Evolutionary conservation across 2,888 invertebrate species (phyloP).

Genomic region (Pristionchus japonicus): DNA sequence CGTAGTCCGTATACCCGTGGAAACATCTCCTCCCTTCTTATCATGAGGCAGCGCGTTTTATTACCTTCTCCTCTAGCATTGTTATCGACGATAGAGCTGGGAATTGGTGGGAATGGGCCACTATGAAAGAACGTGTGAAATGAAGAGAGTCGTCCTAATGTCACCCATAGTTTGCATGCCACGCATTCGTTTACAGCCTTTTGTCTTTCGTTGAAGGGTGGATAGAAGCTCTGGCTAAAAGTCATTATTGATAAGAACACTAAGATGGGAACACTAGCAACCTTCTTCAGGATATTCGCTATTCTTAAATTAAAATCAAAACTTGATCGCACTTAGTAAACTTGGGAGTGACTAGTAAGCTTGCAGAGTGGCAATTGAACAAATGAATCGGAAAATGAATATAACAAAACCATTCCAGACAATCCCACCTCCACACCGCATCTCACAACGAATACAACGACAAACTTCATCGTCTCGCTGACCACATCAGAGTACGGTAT

Average conservation of each 20-base stretch:
- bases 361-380: too few relatives aligned
- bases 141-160: not conserved
- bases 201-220: not conserved
- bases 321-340: too few relatives aligned
- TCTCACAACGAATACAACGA: not conserved
- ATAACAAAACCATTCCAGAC: not conserved
- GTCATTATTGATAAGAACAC: not conserved
- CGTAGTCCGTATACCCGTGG: not conserved
- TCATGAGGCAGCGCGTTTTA: not conserved
- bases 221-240: not conserved
- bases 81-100: not conserved
- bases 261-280: too few relatives aligned
- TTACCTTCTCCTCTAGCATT: not conserved
- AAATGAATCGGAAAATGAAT: too few relatives aligned
- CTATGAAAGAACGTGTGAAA: not conserved
- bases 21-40: not conserved
- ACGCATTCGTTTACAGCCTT: not conserved
- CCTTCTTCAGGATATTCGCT: too few relatives aligned
- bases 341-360: too few relatives aligned
- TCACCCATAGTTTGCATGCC: not conserved
- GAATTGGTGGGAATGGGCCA: too few relatives aligned
- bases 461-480: slow-evolving; percentile 7
- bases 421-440: not conserved
- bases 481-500: slow-evolving; percentile 19
- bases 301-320: too few relatives aligned